phyloP scores from a whole-genome alignment of 2,888 invertebrate species.

The Hypomecis atomaria region DNA sequence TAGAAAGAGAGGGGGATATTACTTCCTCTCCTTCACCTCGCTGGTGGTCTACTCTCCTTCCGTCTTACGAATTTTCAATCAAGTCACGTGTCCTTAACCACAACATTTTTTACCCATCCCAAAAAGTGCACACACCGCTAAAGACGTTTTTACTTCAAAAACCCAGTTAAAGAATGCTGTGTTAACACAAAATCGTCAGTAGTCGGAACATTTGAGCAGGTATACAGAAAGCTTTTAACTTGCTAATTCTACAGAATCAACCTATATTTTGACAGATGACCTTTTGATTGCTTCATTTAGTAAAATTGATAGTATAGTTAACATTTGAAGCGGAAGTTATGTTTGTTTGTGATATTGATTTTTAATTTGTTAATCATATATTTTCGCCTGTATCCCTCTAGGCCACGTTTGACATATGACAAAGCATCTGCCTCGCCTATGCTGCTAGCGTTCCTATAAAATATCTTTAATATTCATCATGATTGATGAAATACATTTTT shows the following conservation, averaged over 20 bases:
- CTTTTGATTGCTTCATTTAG: conserved; percentile 44
- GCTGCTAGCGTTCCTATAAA: background rate
- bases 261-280: conserved; percentile 44
- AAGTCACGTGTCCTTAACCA: too few relatives aligned
- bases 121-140: too few relatives aligned
- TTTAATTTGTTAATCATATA: conserved; percentile 8
- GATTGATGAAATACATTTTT: background rate
- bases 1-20: too few relatives aligned
- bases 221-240: conserved; percentile 17
- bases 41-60: too few relatives aligned
- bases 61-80: too few relatives aligned
- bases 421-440: background rate
- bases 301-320: conserved; percentile 40
- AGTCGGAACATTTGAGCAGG: conserved; percentile 6
- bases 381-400: conserved; percentile 7
- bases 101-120: too few relatives aligned
- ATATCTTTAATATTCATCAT: background rate
- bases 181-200: background rate
- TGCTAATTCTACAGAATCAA: conserved; percentile 41
- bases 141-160: too few relatives aligned
- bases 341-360: conserved; percentile 24
- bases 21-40: too few relatives aligned
- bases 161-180: too few relatives aligned
- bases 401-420: conserved; percentile 18
- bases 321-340: conserved; percentile 36